Base-by-base conservation (phyloP, 2,113 vertebrate species). In the Rhegmatorhina hoffmannsi region DNA sequence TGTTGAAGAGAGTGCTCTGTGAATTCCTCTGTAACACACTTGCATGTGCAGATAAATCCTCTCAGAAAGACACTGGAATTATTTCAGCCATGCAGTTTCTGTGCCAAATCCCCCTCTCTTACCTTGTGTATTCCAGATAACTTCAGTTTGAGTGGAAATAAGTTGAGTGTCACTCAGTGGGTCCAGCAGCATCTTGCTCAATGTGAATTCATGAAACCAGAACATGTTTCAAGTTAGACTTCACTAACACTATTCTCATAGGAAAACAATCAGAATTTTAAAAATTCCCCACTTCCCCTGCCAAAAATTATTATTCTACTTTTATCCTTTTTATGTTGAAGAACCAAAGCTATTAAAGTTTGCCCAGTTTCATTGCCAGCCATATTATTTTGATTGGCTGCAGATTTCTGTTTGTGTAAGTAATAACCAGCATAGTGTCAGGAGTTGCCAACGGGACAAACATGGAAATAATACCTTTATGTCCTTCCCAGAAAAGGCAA, bases 341-440 rank as follows among this genome's bases (percentile, higher is more conserved):
- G 85, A 75, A 89, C 83, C 52, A 29, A 84, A 79, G 69, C 90
- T 94, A 93, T 94, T 94, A 91, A 97, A 95, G 91, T 91, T 96
- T 96, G 92, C 96, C 94, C 85, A 97, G 88, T 96, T 95, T 95
- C 92, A 91, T 95, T 97, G 92, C 95, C 94, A 97, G 87, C 90
- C 80, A 72, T 95, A 95, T 96, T 97, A 97, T 97, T 97, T 97
- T 96, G 94, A 96, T 96, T 97, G 96, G 86, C 84, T 92, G 92
- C 79, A 92, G 67, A 50, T 96, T 92, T 96, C 85, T 92, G 76
- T 96, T 97, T 98, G 82, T 93, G 43, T 96, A 96, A 96, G 95
- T 92, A 97, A 96, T 95, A 94, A 96, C 91, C 87, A 96, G 84
- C 68, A 82, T 13, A 94, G 75, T 89, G 80, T 93, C 81, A 46